Conservation (phyloP, 2,888 invertebrate genomes). For the Cephus pulcher region DNA sequence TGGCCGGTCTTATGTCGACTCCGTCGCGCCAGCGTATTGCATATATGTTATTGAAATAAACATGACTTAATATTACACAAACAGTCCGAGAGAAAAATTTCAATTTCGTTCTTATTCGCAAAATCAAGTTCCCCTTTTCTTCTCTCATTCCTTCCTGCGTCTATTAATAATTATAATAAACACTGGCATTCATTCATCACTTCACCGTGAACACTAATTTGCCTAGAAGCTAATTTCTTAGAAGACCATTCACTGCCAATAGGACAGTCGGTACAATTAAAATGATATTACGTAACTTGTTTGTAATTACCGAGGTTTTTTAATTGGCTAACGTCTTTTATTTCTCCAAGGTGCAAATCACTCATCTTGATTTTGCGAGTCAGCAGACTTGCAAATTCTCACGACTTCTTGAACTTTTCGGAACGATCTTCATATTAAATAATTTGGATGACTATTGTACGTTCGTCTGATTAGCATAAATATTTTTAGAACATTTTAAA, state of each 20-base stretch:
- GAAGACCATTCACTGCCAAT: not conserved
- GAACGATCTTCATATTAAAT: not conserved
- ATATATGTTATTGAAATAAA: not conserved
- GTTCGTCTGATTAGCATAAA: not conserved
- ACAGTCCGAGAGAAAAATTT: not conserved
- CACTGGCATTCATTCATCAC: not conserved
- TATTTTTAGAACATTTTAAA: not conserved
- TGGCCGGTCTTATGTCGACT: not conserved
- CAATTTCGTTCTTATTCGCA: not conserved
- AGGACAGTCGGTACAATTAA: not conserved
- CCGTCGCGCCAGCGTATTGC: not conserved
- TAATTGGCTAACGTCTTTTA: slow-evolving; percentile 1
- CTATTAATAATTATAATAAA: not conserved
- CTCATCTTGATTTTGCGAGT: not conserved
- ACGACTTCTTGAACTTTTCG: not conserved
- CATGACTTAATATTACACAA: not conserved
- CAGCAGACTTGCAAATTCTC: not conserved
- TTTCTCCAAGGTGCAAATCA: not conserved
- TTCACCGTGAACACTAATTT: not conserved
- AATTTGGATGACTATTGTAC: not conserved
- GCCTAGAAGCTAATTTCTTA: not conserved
- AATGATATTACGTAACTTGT: not conserved
- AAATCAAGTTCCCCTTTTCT: not conserved
- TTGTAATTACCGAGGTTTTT: not conserved
- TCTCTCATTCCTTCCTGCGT: not conserved